Evolutionary conservation across 2,797 vertebrate species (phyloP).

Genomic region (Malurus leucopterus): DNA sequence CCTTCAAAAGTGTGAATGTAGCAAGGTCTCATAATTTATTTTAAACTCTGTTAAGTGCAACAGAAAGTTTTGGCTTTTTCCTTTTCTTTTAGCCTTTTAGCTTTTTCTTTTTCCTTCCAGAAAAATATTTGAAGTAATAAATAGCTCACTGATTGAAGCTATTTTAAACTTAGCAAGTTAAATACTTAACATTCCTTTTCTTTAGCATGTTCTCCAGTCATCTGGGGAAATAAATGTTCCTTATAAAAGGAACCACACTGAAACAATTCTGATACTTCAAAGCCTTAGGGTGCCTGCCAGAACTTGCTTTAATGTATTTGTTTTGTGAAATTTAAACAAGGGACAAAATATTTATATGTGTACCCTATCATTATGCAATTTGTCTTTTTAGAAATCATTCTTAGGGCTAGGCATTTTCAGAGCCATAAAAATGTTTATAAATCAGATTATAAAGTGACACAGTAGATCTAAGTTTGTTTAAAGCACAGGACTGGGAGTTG

Average conservation of each 20-base stretch:
- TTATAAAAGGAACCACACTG: constrained; percentile 34
- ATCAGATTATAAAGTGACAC: neutral
- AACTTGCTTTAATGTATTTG: neutral
- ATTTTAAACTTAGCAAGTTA: constrained; percentile 62
- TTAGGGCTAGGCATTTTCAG: neutral
- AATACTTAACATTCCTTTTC: constrained; percentile 54
- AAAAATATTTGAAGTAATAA: constrained; percentile 62
- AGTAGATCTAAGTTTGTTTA: neutral
- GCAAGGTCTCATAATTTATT: constrained; percentile 44
- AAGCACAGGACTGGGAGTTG: neutral
- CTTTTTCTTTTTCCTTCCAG: constrained; percentile 40
- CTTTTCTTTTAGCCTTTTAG: neutral
- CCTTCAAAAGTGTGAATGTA: constrained; percentile 11
- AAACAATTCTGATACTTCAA: constrained; percentile 48
- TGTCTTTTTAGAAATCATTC: constrained; percentile 11
- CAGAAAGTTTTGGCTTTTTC: constrained; percentile 27
- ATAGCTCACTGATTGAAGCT: constrained; percentile 51
- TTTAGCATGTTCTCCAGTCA: constrained; percentile 31
- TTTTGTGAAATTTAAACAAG: constrained; percentile 35
- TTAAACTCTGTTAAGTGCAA: constrained; percentile 42
- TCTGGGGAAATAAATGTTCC: constrained; percentile 40
- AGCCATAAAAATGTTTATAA: neutral
- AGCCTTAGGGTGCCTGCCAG: constrained; percentile 18
- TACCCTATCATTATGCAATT: constrained; percentile 4
- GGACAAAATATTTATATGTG: neutral